phyloP scores from a whole-genome alignment of 2,797 vertebrate genomes.

The Helicolenus hilgendorfi region DNA sequence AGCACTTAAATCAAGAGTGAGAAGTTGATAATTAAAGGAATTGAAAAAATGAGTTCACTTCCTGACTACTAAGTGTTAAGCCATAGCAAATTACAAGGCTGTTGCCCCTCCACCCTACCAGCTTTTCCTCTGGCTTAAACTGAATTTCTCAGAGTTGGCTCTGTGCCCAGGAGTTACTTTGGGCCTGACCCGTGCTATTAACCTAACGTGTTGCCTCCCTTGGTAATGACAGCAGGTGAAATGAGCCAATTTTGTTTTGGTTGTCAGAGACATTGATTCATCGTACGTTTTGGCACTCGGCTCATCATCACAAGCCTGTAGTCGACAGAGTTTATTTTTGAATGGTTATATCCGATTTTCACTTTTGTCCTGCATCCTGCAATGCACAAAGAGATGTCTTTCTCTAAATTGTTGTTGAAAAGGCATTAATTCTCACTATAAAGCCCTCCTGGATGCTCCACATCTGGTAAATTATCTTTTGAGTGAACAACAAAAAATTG shows the following conservation, averaged over 20 bases:
- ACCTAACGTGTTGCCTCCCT: constrained; percentile 32
- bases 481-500: constrained; percentile 24
- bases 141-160: constrained; percentile 46
- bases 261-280: constrained; percentile 40
- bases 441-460: not conserved
- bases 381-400: not conserved
- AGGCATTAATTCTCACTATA: not conserved
- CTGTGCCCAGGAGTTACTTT: constrained; percentile 58
- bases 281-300: not conserved
- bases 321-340: not conserved
- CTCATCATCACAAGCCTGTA: not conserved
- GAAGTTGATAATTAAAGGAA: constrained; percentile 16
- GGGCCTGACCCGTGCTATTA: constrained; percentile 52
- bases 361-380: not conserved
- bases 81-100: constrained; percentile 18
- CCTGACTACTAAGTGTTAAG: constrained; percentile 6
- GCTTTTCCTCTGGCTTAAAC: constrained; percentile 27
- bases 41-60: constrained; percentile 2
- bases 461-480: constrained; percentile 13
- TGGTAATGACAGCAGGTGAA: constrained; percentile 60
- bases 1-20: not conserved
- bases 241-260: constrained; percentile 43
- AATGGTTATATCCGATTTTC: constrained; percentile 1
- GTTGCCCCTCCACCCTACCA: not conserved
- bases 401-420: not conserved